These are phyloP conservation scores for Eubucco bourcierii DNA, from an alignment of 2,113 vertebrate species.

Conservation along the genomic window DNA sequence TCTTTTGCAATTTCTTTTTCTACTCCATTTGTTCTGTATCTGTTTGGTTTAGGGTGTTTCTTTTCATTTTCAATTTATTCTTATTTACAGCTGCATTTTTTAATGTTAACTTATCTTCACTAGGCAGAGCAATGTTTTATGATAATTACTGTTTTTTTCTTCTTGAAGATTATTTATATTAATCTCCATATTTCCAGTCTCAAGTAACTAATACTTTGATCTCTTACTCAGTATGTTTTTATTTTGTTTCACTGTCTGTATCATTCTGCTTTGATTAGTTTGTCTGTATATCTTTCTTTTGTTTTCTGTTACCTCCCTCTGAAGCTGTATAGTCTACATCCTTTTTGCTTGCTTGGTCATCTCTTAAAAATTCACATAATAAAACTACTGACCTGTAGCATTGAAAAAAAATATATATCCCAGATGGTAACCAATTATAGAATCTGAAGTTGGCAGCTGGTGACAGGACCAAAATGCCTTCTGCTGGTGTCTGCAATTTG, in stretches of 20 bases:
- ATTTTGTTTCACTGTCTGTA: background rate
- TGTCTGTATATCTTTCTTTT: background rate
- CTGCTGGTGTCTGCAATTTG: conserved; percentile 13
- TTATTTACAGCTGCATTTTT: background rate
- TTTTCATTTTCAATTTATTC: conserved; percentile 6
- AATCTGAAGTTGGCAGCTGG: conserved; percentile 8
- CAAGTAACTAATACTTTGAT: background rate
- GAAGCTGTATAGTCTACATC: background rate
- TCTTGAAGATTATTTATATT: background rate
- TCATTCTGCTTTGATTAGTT: background rate
- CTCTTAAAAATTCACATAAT: background rate
- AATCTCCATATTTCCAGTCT: background rate
- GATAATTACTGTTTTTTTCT: background rate
- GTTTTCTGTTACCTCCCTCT: background rate
- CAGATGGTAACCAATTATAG: conserved; percentile 18
- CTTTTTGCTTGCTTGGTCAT: background rate
- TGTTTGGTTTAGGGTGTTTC: background rate
- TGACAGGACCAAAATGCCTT: background rate
- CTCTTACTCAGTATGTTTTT: background rate
- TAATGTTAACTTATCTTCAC: conserved; percentile 3
- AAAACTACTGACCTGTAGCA: conserved; percentile 1
- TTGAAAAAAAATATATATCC: background rate
- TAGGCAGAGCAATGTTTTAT: background rate
- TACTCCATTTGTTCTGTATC: background rate
- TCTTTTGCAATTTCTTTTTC: conserved; percentile 16